Conservation (phyloP, 2,113 vertebrate species). For the Megaptera novaeangliae region DNA sequence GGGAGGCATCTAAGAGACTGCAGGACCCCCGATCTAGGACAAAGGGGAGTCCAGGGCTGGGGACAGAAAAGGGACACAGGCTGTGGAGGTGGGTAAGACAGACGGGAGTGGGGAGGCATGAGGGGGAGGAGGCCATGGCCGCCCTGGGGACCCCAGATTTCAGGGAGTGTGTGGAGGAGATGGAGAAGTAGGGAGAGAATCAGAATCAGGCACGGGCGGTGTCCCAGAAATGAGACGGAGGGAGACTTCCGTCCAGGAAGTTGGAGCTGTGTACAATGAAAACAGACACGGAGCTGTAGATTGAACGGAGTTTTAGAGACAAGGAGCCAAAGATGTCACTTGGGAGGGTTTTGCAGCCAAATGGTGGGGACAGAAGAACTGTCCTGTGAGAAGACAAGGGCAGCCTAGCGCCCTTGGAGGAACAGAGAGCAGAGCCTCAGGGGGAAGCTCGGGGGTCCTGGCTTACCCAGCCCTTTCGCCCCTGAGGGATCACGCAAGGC, state of each 20-base stretch:
- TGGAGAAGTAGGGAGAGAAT: not conserved
- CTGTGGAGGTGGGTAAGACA: not conserved
- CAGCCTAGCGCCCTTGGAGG: not conserved
- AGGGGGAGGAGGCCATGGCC: not conserved
- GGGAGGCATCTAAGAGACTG: not conserved
- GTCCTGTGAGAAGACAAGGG: not conserved
- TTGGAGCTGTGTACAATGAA: too few species aligned
- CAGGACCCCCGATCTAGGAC: not conserved
- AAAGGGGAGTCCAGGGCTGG: not conserved
- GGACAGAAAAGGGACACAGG: not conserved
- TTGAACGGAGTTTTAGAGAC: not conserved
- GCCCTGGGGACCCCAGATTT: not conserved
- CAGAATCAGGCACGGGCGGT: fast-evolving
- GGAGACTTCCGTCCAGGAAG: not conserved
- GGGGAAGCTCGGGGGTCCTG: fast-evolving
- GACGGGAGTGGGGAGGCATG: not conserved
- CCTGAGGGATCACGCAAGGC: fast-evolving
- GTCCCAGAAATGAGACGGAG: not conserved
- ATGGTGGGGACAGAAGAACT: not conserved
- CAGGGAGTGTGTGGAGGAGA: not conserved
- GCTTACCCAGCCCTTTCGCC: fast-evolving
- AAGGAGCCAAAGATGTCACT: not conserved
- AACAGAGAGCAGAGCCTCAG: not conserved
- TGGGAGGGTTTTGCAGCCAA: not conserved
- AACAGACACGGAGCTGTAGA: not conserved